phyloP scores from a whole-genome alignment of 2,113 vertebrate species.

The Channa maculata region DNA sequence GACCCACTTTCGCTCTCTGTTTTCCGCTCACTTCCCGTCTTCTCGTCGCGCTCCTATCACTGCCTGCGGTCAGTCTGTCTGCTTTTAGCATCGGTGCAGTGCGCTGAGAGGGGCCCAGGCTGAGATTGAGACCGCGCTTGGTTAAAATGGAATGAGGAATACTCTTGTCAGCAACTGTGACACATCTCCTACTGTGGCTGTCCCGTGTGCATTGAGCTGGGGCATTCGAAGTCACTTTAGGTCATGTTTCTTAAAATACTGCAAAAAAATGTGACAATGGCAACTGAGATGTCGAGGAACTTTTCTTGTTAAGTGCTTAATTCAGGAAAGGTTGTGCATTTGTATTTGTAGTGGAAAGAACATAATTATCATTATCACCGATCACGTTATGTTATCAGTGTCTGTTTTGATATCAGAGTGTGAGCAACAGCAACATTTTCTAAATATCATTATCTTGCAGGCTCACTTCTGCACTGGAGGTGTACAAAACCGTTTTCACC shows the following conservation, averaged over 20 bases:
- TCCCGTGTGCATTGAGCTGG: conserved; percentile 44
- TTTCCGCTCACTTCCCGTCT: conserved; percentile 35
- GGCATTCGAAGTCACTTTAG: conserved; percentile 24
- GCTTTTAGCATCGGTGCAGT: conserved; percentile 43
- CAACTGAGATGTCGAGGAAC: conserved; percentile 37
- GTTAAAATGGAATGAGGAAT: conserved; percentile 39
- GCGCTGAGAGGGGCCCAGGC: conserved; percentile 11
- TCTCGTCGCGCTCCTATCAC: conserved; percentile 45
- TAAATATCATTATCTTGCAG: too few relatives aligned
- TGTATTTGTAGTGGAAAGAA: background rate
- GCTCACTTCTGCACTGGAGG: too few relatives aligned
- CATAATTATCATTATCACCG: too few relatives aligned
- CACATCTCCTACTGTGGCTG: conserved; percentile 43
- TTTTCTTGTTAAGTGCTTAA: conserved; percentile 12
- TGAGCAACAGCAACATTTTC: too few relatives aligned
- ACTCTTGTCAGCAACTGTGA: conserved; percentile 61
- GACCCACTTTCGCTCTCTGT: conserved; percentile 66
- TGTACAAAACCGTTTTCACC: too few relatives aligned
- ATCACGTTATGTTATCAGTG: too few relatives aligned
- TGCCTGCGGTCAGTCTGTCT: conserved; percentile 68
- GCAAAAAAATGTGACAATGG: conserved; percentile 4
- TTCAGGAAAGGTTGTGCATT: background rate
- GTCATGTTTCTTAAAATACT: conserved; percentile 51
- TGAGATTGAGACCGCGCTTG: conserved; percentile 18
- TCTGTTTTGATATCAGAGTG: background rate